Base-by-base conservation (phyloP, 2,113 vertebrate genomes). In the Columba janthina region DNA sequence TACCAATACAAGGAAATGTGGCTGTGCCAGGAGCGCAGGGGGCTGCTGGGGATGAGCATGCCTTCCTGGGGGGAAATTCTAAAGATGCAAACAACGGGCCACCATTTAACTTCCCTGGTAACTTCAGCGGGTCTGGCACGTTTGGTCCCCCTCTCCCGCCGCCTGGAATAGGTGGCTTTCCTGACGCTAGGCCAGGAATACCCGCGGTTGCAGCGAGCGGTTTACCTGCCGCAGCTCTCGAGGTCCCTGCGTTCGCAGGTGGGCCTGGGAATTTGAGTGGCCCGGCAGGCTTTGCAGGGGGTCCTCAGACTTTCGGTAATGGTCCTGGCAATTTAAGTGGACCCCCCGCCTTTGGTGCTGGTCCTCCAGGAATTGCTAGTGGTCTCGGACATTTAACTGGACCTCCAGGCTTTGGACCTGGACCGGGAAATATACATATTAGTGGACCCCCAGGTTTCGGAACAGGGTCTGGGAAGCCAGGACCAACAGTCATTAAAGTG, bases 401-500 rank as follows among this genome's bases (percentile, higher is more conserved):
- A 58, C 96, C 97, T 85, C 98, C 98, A 67, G 97, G 97, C 12
- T 98, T 98, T 98, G 98, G 98, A 26, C 98, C 98, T 10, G 98
- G 97, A 26, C 97, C 98, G 24, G 98, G 98, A 53, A 98, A 96
- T 69, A 96, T 98, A 38, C 98, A 98, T 89, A 97, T 98, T 88
- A 96, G 98, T 73, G 98, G 98, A 58, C 99, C 98, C 48, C 97
- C 98, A 66, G 97, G 99, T 54, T 98, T 99, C 98, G 97, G 82
- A 75, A 97, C 98, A 85, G 98, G 98, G 84, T 96, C 99, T 94
- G 98, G 98, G 86, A 99, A 99, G 93, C 98, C 98, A 61, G 98
- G 98, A n/a, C 99, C 99, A 38, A 99, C 98, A 50, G 98, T 99
- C 84, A 99, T 99, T 87, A 99, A 99, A 97, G 99, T 99, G 69